phyloP scores from a whole-genome alignment of 2,888 invertebrate species.

The Clusia tigrina region DNA sequence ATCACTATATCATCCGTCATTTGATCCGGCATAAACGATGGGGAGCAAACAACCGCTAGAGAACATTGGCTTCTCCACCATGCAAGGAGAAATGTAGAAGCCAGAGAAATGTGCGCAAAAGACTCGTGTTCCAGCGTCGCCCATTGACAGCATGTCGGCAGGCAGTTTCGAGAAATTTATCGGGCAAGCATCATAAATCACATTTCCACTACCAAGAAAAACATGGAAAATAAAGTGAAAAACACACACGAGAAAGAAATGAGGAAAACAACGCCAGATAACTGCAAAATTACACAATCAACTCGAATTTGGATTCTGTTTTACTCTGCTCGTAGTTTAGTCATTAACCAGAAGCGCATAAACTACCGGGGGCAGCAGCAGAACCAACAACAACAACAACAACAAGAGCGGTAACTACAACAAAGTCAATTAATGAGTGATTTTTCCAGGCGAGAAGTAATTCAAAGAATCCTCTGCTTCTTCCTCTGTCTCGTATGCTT shows the following conservation, averaged over 20 bases:
- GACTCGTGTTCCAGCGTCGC: constrained; percentile 33
- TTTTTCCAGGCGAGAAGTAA: constrained; percentile 8
- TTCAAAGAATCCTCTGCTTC: constrained; percentile 1
- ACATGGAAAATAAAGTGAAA: too few relatives aligned
- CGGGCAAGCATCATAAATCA: constrained; percentile 55
- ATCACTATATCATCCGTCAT: too few relatives aligned
- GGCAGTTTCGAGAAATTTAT: constrained; percentile 46
- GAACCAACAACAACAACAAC: too few relatives aligned
- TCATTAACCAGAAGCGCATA: too few relatives aligned
- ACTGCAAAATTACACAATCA: too few relatives aligned
- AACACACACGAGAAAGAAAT: too few relatives aligned
- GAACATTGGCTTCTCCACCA: neutral
- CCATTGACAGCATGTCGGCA: constrained; percentile 44
- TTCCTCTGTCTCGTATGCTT: neutral
- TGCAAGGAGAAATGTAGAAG: neutral
- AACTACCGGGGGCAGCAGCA: too few relatives aligned
- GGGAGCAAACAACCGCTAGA: neutral
- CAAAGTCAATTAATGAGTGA: constrained; percentile 4
- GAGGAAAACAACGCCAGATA: too few relatives aligned
- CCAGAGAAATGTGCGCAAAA: neutral
- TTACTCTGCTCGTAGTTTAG: too few relatives aligned
- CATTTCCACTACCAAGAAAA: too few relatives aligned
- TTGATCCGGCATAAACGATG: neutral
- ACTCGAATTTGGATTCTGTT: too few relatives aligned
- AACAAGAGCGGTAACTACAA: too few relatives aligned